Base-by-base conservation (phyloP, 1,140 invertebrate genomes). In the Samia ricini region DNA sequence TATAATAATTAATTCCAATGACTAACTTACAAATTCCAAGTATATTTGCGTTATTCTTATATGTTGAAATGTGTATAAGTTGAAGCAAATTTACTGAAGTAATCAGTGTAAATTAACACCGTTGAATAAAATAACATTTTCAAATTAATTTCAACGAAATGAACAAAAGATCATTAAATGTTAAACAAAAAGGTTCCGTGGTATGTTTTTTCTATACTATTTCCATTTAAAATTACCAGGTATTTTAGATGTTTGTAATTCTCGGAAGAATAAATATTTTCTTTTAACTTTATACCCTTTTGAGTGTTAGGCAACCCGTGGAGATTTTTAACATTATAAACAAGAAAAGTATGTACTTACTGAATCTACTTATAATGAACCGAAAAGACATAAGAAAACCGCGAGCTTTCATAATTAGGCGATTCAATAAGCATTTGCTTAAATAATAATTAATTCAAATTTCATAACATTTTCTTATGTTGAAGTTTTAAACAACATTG, bases 91-190 rank as follows among this genome's bases (percentile, higher is more conserved):
- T n/a, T n/a, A n/a, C n/a, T n/a, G n/a, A n/a, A n/a, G n/a, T n/a
- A n/a, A n/a, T n/a, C n/a, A n/a, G n/a, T n/a, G n/a, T n/a, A n/a
- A n/a, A n/a, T n/a, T n/a, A n/a, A n/a, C n/a, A n/a, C n/a, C n/a
- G n/a, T n/a, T n/a, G n/a, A n/a, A n/a, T n/a, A 51, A 51, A 20
- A 20, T 1, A 51, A 55, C 4, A 24, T 24, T 6, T 49, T 18
- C 42, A n/a, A 29, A 19, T 18, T 29, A 0, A 21, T 1, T 55
- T 74, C 61, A 22, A 58, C 63, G 66, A 74, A 73, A 62, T 63
- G 51, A 54, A 67, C 56, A 66, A n/a, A n/a, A 77, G 72, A 78
- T 81, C 77, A 85, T 77, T 79, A 72, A 83, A 50, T 69, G 76
- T 76, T 71, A 60, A 71, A 76, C 64, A 71, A 76, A 66, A 61